A percentile compares a stretch with the other conserved stretches of the same genome.
Conservation (phyloP, 2,888 invertebrate species). For the Tenthredo mesomela region DNA sequence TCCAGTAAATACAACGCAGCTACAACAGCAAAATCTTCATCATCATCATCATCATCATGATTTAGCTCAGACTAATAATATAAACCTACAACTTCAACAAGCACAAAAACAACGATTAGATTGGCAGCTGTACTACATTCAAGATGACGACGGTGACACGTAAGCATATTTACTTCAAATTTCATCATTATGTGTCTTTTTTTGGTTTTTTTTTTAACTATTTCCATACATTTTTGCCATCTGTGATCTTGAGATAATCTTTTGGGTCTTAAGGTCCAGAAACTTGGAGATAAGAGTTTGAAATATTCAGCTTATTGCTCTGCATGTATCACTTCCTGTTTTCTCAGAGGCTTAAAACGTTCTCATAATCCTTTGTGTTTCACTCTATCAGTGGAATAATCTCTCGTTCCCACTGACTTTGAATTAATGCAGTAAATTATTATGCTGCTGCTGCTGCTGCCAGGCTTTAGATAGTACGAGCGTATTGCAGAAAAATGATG, state of each 20-base stretch:
- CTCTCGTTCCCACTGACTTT: not conserved
- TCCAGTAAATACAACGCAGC: conserved; percentile 62
- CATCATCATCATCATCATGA: conserved; percentile 7
- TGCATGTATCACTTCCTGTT: not conserved
- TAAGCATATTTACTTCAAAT: conserved; percentile 80
- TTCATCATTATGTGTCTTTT: not conserved
- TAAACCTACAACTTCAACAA: conserved; percentile 55
- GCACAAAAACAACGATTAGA: conserved; percentile 49
- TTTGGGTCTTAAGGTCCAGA: not conserved
- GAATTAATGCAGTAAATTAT: not conserved
- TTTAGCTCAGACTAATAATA: conserved; percentile 50
- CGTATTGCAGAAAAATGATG: not conserved
- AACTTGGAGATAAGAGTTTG: not conserved
- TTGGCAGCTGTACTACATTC: conserved; percentile 86
- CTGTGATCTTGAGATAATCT: not conserved
- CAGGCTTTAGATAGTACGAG: not conserved
- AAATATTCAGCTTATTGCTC: not conserved
- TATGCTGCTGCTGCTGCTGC: too few species aligned
- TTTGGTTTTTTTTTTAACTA: not conserved
- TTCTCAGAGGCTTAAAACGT: not conserved
- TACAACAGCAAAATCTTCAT: conserved; percentile 25
- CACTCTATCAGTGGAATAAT: not conserved
- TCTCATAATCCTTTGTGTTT: not conserved
- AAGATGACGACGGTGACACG: conserved; percentile 94
- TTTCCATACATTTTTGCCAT: conserved; percentile 16